Evolutionary conservation across 2,888 invertebrate genomes (phyloP), one percentile per base, ranked within the genome.

Genomic region (Acheta domesticus): DNA sequence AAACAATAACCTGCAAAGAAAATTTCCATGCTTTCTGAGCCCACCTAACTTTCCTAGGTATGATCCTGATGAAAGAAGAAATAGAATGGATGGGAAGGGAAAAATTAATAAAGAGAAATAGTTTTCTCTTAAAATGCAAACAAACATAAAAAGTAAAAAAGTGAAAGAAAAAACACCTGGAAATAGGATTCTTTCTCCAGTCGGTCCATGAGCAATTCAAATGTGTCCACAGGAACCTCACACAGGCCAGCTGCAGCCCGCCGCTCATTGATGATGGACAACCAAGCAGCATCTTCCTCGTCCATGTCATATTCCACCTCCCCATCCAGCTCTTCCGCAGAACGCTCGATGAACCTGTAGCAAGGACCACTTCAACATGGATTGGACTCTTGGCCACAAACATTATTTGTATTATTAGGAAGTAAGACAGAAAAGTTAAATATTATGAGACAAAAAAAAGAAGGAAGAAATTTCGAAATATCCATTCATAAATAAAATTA

Each of bases 151-250:
- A 36, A 36, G 36, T 36, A 8, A 5, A 36, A 36, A 36, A 36
- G n/a, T 36, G 36, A 5, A 36, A 36, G 8, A 36, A 8, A 36
- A 62, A 75, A 82, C 84, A 92, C 93, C 87, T 96, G 96, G 86
- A 98, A 98, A 86, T 96, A 96, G 1, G 98, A 98, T 86, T 98
- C 98, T 86, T 99, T 99, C 86, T 99, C 99, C 83, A 99, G 88
- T 80, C 98, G 91, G 87, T 99, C 99, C 97, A 99, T 98, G 1
- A 99, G 88, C n/a, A 96, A 87, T 86, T 99, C 99, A 86, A 99
- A 91, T 0, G 93, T 94, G 85, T 97, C 96, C 48, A 96, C 93
- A 74, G 93, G 92, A n/a, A 99, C 93, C 0, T 91, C 89, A 4
- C 92, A 91, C 50, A 96, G 86, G 2, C 92, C 92, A 79, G 92